Conservation (phyloP, 2,797 vertebrate genomes). For the Chelidonichthys spinosus region DNA sequence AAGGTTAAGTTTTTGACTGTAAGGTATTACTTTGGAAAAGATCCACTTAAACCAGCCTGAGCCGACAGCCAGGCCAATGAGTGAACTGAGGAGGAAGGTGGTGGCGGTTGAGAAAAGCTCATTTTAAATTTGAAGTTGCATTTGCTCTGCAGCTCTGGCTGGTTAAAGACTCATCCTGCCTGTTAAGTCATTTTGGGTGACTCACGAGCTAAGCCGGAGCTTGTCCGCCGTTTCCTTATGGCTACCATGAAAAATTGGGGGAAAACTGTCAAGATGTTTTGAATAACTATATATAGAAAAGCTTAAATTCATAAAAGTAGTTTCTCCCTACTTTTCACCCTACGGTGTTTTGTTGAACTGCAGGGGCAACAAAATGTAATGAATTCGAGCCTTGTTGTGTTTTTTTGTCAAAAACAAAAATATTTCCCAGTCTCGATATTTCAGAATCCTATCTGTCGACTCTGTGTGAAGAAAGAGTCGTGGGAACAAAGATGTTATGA, state of each 20-base stretch:
- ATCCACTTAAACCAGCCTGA: constrained; percentile 33
- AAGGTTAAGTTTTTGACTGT: background rate
- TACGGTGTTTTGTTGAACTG: background rate
- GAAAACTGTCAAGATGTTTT: background rate
- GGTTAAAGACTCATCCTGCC: constrained; percentile 16
- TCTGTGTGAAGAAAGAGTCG: background rate
- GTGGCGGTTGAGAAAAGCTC: constrained; percentile 10
- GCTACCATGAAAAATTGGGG: background rate
- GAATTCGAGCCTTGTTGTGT: background rate
- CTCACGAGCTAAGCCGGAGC: constrained; percentile 3
- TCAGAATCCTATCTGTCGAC: background rate
- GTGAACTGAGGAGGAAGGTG: constrained; percentile 24
- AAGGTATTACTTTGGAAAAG: constrained; percentile 16
- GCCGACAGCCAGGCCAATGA: constrained; percentile 23
- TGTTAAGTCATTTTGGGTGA: constrained; percentile 16
- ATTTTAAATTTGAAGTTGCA: constrained; percentile 25
- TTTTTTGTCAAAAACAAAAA: too few species aligned
- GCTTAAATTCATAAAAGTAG: background rate
- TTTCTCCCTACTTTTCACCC: background rate
- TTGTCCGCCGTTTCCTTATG: background rate
- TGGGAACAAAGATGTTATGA: background rate
- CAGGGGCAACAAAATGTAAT: background rate
- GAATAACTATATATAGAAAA: background rate
- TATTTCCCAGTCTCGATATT: too few species aligned
- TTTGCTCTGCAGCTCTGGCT: constrained; percentile 29